Conservation (phyloP, 1,140 invertebrate genomes). For the Ceratosolen solmsi region DNA sequence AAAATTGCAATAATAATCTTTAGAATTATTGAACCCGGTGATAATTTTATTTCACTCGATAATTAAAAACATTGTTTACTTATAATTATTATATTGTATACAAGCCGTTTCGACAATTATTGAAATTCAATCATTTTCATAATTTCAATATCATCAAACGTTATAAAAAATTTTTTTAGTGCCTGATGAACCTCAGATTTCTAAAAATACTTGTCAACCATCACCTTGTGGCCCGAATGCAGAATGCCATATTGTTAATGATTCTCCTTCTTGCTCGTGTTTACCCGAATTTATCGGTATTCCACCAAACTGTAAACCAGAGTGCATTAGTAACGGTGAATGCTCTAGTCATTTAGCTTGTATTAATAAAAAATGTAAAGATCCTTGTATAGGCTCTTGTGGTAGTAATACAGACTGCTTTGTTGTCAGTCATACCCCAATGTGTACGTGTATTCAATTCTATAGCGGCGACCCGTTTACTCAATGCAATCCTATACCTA, state of each 20-base stretch:
- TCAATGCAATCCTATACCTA: constrained; percentile 65
- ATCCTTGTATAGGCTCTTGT: constrained; percentile 76
- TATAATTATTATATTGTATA: too few relatives aligned
- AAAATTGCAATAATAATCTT: too few relatives aligned
- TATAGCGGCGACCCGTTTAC: constrained; percentile 75
- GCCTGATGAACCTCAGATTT: constrained; percentile 56
- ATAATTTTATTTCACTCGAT: too few relatives aligned
- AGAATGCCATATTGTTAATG: constrained; percentile 72
- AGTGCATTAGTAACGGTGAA: constrained; percentile 74
- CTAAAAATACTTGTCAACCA: constrained; percentile 75
- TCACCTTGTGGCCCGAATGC: constrained; percentile 76
- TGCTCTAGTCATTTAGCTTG: constrained; percentile 74
- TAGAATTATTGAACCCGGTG: too few relatives aligned
- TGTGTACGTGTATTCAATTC: constrained; percentile 74
- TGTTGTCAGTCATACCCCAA: constrained; percentile 76
- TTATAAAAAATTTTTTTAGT: constrained; percentile 49
- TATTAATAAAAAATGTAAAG: constrained; percentile 75
- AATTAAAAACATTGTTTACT: too few relatives aligned
- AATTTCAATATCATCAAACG: neutral
- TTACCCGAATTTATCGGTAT: constrained; percentile 70
- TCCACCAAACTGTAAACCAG: constrained; percentile 72
- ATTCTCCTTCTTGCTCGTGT: constrained; percentile 74
- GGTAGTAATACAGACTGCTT: constrained; percentile 75
- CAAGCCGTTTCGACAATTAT: neutral
- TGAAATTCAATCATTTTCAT: constrained; percentile 26